A percentile compares a stretch with the other conserved stretches of the same genome.
Conservation (phyloP, 2,113 vertebrate species). For the Calypte anna region DNA sequence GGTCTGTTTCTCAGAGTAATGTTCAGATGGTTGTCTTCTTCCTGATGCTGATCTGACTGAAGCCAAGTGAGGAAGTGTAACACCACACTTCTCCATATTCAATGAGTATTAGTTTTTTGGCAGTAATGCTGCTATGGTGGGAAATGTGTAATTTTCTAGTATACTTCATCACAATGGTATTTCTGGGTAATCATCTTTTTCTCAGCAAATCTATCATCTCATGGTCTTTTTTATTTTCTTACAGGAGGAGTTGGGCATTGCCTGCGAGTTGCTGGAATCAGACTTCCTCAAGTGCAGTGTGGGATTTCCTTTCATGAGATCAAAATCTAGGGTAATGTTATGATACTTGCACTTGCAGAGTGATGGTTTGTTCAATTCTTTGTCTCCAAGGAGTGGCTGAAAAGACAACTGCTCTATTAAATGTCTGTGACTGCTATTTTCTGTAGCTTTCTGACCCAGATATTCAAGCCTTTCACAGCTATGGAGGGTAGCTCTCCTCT, state of each 20-base stretch:
- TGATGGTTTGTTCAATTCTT: not conserved
- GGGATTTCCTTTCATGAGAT: constrained; percentile 99
- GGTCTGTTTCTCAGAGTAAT: not conserved
- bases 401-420: not conserved
- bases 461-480: not conserved
- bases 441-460: not conserved
- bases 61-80: not conserved
- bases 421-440: not conserved
- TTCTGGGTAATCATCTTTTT: not conserved
- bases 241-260: constrained; percentile 95
- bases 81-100: not conserved
- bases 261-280: constrained; percentile 90
- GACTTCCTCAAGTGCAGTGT: constrained; percentile 97
- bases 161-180: not conserved
- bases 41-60: not conserved
- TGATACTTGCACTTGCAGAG: not conserved
- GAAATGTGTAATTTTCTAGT: not conserved
- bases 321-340: constrained; percentile 87
- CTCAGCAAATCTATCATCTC: not conserved
- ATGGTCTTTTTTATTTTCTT: constrained; percentile 49
- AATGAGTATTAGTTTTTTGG: not conserved
- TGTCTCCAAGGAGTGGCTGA: not conserved
- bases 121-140: not conserved
- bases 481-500: not conserved
- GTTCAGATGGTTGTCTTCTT: not conserved